Conservation (phyloP, 2,113 vertebrate species). For the Marmota flaviventris region DNA sequence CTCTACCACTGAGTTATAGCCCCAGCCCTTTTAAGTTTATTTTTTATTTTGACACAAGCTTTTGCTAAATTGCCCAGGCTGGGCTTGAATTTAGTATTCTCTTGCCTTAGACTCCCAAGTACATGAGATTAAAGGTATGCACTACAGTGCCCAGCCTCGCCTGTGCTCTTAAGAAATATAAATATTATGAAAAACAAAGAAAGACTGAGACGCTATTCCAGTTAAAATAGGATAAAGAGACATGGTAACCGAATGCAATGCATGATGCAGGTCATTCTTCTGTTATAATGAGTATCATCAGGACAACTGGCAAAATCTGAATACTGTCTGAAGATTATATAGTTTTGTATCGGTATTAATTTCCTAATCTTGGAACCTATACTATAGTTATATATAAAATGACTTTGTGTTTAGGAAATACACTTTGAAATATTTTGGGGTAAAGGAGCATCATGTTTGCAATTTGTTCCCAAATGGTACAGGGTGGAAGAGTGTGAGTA, state of each 20-base stretch:
- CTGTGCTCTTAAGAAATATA: not conserved
- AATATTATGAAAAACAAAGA: not conserved
- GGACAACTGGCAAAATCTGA: not conserved
- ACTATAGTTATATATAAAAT: no score
- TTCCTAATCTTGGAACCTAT: not conserved
- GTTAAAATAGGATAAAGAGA: slow-evolving; percentile 9
- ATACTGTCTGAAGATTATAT: not conserved
- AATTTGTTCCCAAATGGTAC: not conserved
- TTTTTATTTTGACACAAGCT: no score
- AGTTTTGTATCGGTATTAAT: not conserved
- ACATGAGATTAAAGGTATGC: no score
- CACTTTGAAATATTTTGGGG: not conserved
- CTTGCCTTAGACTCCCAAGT: no score
- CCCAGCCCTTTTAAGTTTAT: no score
- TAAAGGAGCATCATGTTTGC: not conserved
- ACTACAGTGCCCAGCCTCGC: no score
- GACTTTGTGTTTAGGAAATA: no score
- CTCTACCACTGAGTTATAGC: no score
- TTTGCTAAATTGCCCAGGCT: no score
- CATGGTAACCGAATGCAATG: not conserved
- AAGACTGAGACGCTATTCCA: not conserved
- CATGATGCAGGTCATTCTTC: not conserved
- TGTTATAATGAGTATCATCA: not conserved
- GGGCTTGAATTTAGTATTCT: no score
- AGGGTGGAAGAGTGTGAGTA: no score